These are phyloP conservation scores for Drosophila prostipennis DNA, from an alignment of 2,888 invertebrate genomes.

Conservation along the genomic window DNA sequence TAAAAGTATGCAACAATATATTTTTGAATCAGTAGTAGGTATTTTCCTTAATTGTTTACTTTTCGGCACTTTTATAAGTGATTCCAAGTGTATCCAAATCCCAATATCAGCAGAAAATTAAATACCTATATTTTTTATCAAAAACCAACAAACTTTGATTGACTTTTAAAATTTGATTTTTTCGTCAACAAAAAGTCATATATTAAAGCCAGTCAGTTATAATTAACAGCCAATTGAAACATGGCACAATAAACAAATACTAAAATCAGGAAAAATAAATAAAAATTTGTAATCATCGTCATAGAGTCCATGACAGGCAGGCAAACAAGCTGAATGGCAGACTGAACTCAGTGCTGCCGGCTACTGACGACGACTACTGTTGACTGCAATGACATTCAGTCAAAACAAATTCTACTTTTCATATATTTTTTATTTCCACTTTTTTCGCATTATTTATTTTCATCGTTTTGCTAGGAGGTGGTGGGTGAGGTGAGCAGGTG, in stretches of 20 bases:
- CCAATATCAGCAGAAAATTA: too few relatives aligned
- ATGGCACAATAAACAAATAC: conserved; percentile 17
- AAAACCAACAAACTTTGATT: background rate
- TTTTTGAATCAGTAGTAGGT: background rate
- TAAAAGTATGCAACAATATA: background rate
- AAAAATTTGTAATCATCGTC: conserved; percentile 31
- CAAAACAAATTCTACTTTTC: conserved; percentile 44
- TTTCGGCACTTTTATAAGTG: too few relatives aligned
- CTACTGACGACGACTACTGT: conserved; percentile 24
- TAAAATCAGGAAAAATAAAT: conserved; percentile 34
- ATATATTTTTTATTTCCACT: conserved; percentile 25
- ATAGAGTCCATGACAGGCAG: conserved; percentile 15
- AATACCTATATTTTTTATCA: too few relatives aligned
- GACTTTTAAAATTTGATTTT: background rate
- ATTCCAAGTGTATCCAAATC: too few relatives aligned
- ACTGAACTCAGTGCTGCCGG: conserved; percentile 16
- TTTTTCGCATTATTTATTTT: conserved; percentile 22
- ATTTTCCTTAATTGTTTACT: too few relatives aligned
- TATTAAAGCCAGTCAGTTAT: conserved; percentile 1
- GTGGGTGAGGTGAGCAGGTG: conserved; percentile 41
- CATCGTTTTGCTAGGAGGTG: conserved; percentile 9
- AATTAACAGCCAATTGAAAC: conserved; percentile 8
- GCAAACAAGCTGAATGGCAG: conserved; percentile 20
- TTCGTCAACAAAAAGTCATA: background rate
- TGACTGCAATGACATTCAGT: conserved; percentile 60